Evolutionary conservation across 2,888 invertebrate species (phyloP), one percentile per base, ranked within the genome.

Genomic region (Amphipyra tragopoginis): DNA sequence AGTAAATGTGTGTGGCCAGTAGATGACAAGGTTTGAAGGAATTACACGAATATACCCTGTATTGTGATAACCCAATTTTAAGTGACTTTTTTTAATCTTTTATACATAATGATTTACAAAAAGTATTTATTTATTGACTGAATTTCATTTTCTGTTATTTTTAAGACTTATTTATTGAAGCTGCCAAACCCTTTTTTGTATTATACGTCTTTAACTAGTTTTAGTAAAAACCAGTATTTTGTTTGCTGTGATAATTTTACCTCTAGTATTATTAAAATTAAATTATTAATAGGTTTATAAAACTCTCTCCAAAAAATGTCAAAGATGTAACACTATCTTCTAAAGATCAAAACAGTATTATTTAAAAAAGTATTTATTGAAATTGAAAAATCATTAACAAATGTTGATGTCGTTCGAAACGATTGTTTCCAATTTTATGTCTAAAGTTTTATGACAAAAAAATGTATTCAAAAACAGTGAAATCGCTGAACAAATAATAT

Each of bases 231-330:
- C 49, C 54, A 56, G 60, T 76, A 76, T 70, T 63, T 75, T 56
- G 61, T 65, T 77, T 77, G 57, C 78, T 77, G 77, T 77, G 77
- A 77, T 77, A 77, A 62, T 67, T 77, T 67, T 55, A 67, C 40
- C 47, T 60, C 3, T 56, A 67, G 72, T 68, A 55, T 53, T 72
- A 61, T 63, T 58, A 61, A 7, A 47, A 45, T 57, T 62, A 43
- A 53, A 42, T 61, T 59, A 43, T 51, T 57, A 21, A 50, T 45
- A 51, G 38, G 57, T 67, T 62, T 44, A 55, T 33, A 55, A 55
- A 58, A 48, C 56, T 52, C 9, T 29, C 1, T 13, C 4, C 29
- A 11, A 21, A 49, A 53, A 44, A 45, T 26, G n/a, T 10, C 40
- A 53, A 60, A 63, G 11, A 49, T 43, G 43, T 52, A 33, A 40